Conservation (phyloP, 2,888 invertebrate genomes). For the Lithophane socia region DNA sequence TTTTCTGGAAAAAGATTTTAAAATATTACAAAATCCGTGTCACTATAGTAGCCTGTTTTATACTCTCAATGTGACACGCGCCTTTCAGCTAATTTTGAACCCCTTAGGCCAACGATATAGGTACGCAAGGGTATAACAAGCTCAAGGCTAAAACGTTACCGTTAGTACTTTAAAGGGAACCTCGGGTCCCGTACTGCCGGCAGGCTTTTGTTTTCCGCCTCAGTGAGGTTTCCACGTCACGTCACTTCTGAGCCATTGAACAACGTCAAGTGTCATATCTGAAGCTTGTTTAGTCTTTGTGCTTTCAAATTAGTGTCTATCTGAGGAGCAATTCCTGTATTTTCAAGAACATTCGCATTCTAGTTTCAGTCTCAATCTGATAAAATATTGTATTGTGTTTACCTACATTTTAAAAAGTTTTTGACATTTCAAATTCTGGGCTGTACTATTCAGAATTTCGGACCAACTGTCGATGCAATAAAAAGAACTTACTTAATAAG, state of each 20-base stretch:
- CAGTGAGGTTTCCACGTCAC: conserved; percentile 55
- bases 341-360: background rate
- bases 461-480: too few species aligned
- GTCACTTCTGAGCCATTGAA: conserved; percentile 45
- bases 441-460: background rate
- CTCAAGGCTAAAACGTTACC: conserved; percentile 29
- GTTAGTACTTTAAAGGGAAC: conserved; percentile 30
- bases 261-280: conserved; percentile 57
- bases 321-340: background rate
- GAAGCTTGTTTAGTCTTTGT: conserved; percentile 26
- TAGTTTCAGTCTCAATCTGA: background rate
- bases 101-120: conserved; percentile 22
- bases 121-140: conserved; percentile 17
- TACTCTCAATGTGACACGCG: background rate
- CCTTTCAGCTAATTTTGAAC: background rate
- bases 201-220: conserved; percentile 41
- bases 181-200: background rate
- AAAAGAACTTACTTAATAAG: too few species aligned
- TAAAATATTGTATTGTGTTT: background rate
- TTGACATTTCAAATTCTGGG: too few species aligned
- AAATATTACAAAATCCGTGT: background rate
- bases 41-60: background rate
- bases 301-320: conserved; percentile 21
- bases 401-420: background rate
- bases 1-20: background rate